These are phyloP conservation scores for Melanerpes aurifrons DNA, from an alignment of 2,113 vertebrate genomes.

Conservation along the genomic window DNA sequence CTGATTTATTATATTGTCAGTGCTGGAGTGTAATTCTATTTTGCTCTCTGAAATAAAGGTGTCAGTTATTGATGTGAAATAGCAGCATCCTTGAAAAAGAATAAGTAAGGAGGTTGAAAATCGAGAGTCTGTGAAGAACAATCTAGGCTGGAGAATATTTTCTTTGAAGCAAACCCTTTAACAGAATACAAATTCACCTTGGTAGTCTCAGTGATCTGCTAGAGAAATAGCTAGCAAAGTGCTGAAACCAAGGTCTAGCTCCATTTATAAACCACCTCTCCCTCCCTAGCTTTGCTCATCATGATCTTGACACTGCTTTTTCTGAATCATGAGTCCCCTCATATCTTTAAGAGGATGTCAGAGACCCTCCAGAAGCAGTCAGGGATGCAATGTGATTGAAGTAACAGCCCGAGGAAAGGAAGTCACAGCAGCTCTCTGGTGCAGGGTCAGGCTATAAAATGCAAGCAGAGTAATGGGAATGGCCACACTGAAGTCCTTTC, in stretches of 20 bases:
- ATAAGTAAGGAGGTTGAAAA: slow-evolving; percentile 56
- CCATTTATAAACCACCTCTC: neutral
- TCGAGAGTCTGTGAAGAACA: slow-evolving; percentile 51
- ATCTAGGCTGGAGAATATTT: slow-evolving; percentile 22
- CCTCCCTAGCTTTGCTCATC: neutral
- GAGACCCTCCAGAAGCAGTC: neutral
- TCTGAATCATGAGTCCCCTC: neutral
- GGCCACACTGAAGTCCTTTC: neutral
- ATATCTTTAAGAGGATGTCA: neutral
- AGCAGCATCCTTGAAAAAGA: slow-evolving; percentile 58
- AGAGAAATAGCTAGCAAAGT: slow-evolving; percentile 18
- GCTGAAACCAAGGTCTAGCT: neutral
- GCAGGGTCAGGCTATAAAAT: neutral
- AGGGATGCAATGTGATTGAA: neutral
- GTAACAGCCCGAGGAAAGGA: neutral
- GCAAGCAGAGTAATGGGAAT: neutral
- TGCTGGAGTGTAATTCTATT: slow-evolving; percentile 66
- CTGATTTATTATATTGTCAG: slow-evolving; percentile 66
- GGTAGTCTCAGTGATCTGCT: slow-evolving; percentile 15
- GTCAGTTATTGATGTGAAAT: slow-evolving; percentile 66
- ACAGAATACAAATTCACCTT: slow-evolving; percentile 52
- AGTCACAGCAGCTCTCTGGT: neutral
- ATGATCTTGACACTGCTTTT: neutral
- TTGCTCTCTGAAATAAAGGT: slow-evolving; percentile 73
- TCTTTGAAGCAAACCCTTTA: slow-evolving; percentile 28